Evolutionary conservation across 2,888 invertebrate genomes (phyloP).

Genomic region (Meandrusa payeni): DNA sequence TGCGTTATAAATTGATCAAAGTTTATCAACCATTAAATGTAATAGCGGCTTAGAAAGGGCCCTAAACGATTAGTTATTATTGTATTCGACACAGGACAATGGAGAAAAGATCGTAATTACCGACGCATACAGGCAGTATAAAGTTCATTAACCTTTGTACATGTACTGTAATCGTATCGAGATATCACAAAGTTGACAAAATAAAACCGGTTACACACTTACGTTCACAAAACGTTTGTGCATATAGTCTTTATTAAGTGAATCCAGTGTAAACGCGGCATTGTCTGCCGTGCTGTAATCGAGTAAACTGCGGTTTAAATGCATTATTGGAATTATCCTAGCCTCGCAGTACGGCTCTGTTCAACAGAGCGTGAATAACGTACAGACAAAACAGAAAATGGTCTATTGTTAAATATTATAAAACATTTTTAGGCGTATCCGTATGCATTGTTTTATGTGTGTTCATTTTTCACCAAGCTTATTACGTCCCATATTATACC

Average conservation of each 20-base stretch:
- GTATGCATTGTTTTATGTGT: no score
- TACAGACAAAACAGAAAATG: conserved; percentile 23
- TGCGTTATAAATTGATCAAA: conserved; percentile 6
- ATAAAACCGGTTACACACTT: conserved; percentile 9
- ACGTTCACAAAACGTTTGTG: not conserved
- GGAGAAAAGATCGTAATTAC: conserved; percentile 50
- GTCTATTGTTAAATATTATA: no score
- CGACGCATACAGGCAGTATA: conserved; percentile 42
- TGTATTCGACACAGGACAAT: conserved; percentile 61
- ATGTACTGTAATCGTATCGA: conserved; percentile 16
- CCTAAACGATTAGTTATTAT: conserved; percentile 52
- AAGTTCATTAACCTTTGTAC: conserved; percentile 45
- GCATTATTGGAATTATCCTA: conserved; percentile 48
- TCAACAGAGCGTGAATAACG: conserved; percentile 33
- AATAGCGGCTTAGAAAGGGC: conserved; percentile 46
- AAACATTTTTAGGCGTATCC: no score
- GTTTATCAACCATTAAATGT: conserved; percentile 49
- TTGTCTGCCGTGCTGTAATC: conserved; percentile 32
- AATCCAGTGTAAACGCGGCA: conserved; percentile 37
- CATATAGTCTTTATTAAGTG: conserved; percentile 15
- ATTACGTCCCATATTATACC: no score
- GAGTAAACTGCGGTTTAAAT: conserved; percentile 36
- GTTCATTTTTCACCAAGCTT: no score
- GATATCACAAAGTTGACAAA: conserved; percentile 12
- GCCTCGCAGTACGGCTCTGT: conserved; percentile 34